Evolutionary conservation across 1,140 invertebrate species (phyloP), one percentile per base, ranked within the genome.

Genomic region (Danaus melanippus): DNA sequence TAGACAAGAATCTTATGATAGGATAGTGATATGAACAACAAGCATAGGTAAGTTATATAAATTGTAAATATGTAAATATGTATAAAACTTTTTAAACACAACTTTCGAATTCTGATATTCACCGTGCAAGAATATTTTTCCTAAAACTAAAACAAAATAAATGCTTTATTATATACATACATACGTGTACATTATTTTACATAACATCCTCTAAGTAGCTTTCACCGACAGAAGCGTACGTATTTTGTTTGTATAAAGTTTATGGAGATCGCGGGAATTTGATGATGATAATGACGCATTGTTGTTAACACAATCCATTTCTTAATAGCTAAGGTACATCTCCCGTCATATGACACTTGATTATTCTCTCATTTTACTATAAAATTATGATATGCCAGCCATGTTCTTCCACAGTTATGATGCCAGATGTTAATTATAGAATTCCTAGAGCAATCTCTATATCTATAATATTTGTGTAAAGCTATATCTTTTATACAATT

Each of bases 261-360:
- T 64, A 71, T 64, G 59, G 67, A 64, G 67, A 69, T 71, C 70
- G 69, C 69, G 71, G 70, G 74, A 76, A 78, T 64, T 56, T 57
- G 66, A 62, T 55, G 65, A 67, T 71, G 55, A 65, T 74, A 75
- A 79, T 70, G 75, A 78, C 53, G 66, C 67, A 78, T 82, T 82
- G 79, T 81, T 82, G 56, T 62, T 50, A 67, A 64, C 65, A 74
- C 64, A 75, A 74, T 74, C 62, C 62, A 58, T 53, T 55, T 69
- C 64, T 63, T 75, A 32, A 32, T 32, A 32, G 21, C 21, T 32
- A 32, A 32, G 21, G 21, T 32, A 72, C 49, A 12, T 50, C 42
- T 40, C 11, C 40, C 49, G 49, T 42, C 46, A 43, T 47, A 40
- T 54, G 46, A 48, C 47, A 50, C 51, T 53, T 49, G 51, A 54